Percentiles rank a stretch among this genome's conserved stretches.
phyloP scores from a whole-genome alignment of 2,888 invertebrate species.

The Brachynemurus nebulosus region DNA sequence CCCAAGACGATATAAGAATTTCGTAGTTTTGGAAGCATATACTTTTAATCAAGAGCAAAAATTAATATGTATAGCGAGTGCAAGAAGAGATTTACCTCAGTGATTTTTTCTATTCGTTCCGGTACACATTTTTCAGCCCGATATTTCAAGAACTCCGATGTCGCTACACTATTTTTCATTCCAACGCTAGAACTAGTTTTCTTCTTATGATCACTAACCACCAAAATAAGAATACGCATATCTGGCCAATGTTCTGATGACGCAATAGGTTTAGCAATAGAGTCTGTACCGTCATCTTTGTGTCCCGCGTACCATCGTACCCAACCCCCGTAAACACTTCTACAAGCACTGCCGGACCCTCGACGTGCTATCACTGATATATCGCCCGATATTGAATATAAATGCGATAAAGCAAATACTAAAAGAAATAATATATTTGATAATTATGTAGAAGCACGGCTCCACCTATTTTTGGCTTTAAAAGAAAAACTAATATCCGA shows the following conservation, averaged over 20 bases:
- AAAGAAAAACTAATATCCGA: too few species aligned
- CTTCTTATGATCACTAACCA: slow-evolving; percentile 73
- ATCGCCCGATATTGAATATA: slow-evolving; percentile 61
- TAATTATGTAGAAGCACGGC: too few species aligned
- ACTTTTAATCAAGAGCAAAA: too few species aligned
- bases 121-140: slow-evolving; percentile 64
- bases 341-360: slow-evolving; percentile 92
- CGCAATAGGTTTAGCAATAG: slow-evolving; percentile 59
- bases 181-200: slow-evolving; percentile 76
- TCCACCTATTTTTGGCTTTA: too few species aligned
- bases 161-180: slow-evolving; percentile 69
- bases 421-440: too few species aligned
- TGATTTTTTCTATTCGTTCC: slow-evolving; percentile 45
- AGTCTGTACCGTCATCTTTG: slow-evolving; percentile 53
- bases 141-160: slow-evolving; percentile 68
- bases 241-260: slow-evolving; percentile 75
- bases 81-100: slow-evolving; percentile 24
- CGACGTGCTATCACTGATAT: slow-evolving; percentile 65
- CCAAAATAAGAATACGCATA: slow-evolving; percentile 76
- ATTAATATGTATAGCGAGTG: background rate
- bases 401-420: slow-evolving; percentile 61
- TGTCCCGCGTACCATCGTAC: slow-evolving; percentile 63
- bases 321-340: slow-evolving; percentile 90
- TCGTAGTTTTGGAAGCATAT: too few species aligned
- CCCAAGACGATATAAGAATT: too few species aligned